Base-by-base conservation (phyloP, 2,888 invertebrate genomes). In the Galerucella pusilla region DNA sequence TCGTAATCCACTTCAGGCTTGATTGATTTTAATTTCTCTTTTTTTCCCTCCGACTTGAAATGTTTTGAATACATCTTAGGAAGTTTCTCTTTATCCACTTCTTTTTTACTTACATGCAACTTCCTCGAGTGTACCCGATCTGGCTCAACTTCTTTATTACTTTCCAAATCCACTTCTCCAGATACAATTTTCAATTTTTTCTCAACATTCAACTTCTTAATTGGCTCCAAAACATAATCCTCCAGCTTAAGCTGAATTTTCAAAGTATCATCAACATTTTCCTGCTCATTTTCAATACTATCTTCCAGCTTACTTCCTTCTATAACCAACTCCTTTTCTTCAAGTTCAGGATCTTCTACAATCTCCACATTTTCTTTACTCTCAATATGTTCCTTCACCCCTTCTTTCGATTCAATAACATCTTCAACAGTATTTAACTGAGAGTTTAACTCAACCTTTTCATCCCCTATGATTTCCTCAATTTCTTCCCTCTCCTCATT, bases 11-110 rank as follows among this genome's bases (percentile, higher is more conserved):
- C 42, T 16, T 65, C 63, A 10, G 49, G 20, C 61, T 65, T 71
- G n/a, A 25, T 46, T 80, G 60, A n/a, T 76, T 46, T 66, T 67
- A 60, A 66, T 66, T 68, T 77, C 63, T 54, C 42, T 60, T 60
- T 69, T 73, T 73, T 66, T 9, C n/a, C 52, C 9, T 49, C 14
- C 12, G 14, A 16, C 49, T 57, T 28, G 7, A 28, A 10, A 10
- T 11, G 25, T 25, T 28, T 61, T 61, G 61, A 28, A 7, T 28
- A 2, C 14, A 7, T 25, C 14, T 61, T 61, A 4, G 12, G 25
- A 2, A 61, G n/a, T 61, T 35, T 61, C 28, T 9, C 9, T 7
- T 12, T 7, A 14, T 14, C n/a, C n/a, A 54, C n/a, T 14, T n/a
- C 61, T 28, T 12, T 11, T 12, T 61, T 61, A 25, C 3, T 16